These are phyloP conservation scores for Agrotis ipsilon DNA, from an alignment of 2,888 invertebrate genomes.

Conservation along the genomic window DNA sequence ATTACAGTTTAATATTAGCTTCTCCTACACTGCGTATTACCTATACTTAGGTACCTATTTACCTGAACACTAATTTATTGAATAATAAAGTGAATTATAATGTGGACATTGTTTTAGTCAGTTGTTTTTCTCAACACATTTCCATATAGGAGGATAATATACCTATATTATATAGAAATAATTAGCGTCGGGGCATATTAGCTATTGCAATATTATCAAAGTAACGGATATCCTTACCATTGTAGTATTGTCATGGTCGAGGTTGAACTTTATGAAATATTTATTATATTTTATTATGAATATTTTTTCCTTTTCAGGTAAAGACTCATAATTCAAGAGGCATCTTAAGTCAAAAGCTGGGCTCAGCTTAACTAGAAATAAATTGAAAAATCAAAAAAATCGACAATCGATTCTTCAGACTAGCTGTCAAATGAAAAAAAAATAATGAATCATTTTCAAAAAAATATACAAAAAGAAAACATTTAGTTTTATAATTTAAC, in stretches of 20 bases:
- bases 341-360: too few species aligned
- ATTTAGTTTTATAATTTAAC: too few species aligned
- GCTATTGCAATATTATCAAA: slow-evolving; percentile 16
- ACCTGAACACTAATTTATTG: slow-evolving; percentile 8
- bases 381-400: too few species aligned
- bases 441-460: too few species aligned
- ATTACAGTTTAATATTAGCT: slow-evolving; percentile 11
- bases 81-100: slow-evolving; percentile 15
- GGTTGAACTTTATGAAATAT: neutral
- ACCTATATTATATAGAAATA: neutral
- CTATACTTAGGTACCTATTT: too few species aligned
- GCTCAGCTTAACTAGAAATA: too few species aligned
- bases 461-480: neutral
- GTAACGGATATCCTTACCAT: slow-evolving; percentile 26
- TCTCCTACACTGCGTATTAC: neutral
- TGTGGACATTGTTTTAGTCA: neutral
- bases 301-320: neutral
- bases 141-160: slow-evolving; percentile 28
- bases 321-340: too few species aligned
- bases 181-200: slow-evolving; percentile 4
- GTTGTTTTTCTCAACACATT: slow-evolving; percentile 40
- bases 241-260: slow-evolving; percentile 28
- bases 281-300: neutral
- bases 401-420: too few species aligned
- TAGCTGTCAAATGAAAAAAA: too few species aligned